Percentiles rank a stretch among this genome's conserved stretches.
phyloP scores from a whole-genome alignment of 53 echinoderm and acorn worm genomes.

The Zoroaster sp. region DNA sequence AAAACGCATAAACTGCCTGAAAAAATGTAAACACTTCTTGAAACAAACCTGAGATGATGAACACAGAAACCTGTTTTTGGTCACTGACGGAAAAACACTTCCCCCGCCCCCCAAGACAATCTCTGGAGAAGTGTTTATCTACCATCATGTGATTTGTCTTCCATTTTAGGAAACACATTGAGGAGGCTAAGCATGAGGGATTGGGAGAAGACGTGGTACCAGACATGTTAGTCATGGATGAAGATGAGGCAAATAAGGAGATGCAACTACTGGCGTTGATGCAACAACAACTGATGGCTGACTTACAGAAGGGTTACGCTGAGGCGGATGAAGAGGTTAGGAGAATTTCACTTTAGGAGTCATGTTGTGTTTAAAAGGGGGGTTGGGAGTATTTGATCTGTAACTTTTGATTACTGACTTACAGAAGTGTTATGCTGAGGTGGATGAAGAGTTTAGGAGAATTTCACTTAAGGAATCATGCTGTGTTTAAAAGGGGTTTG shows the following conservation, averaged over 20 bases:
- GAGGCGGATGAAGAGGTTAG: conserved; percentile 87
- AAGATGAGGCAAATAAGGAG: conserved; percentile 76
- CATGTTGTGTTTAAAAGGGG: background rate
- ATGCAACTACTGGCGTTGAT: conserved; percentile 72
- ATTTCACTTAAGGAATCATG: background rate
- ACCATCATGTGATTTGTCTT: background rate
- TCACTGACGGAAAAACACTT: too few relatives aligned
- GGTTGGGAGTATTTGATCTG: too few relatives aligned
- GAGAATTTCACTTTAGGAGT: background rate
- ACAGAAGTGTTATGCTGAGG: conserved; percentile 88
- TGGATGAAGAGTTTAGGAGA: conserved; percentile 72
- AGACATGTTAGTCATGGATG: conserved; percentile 64
- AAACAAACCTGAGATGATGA: too few relatives aligned
- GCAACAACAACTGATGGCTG: conserved; percentile 85
- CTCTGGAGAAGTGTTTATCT: too few relatives aligned
- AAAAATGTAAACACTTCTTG: too few relatives aligned
- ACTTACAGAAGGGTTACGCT: conserved; percentile 84
- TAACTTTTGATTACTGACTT: conserved; percentile 81
- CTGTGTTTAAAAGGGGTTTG: background rate
- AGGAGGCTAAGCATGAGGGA: conserved; percentile 84
- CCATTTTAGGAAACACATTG: conserved; percentile 69
- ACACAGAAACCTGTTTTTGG: too few relatives aligned
- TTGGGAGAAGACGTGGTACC: conserved; percentile 84
- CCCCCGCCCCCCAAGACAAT: too few relatives aligned
- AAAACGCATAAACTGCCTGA: too few relatives aligned